These are phyloP conservation scores for Gobio occitaniae DNA, from an alignment of 2,797 vertebrate genomes.

Conservation along the genomic window DNA sequence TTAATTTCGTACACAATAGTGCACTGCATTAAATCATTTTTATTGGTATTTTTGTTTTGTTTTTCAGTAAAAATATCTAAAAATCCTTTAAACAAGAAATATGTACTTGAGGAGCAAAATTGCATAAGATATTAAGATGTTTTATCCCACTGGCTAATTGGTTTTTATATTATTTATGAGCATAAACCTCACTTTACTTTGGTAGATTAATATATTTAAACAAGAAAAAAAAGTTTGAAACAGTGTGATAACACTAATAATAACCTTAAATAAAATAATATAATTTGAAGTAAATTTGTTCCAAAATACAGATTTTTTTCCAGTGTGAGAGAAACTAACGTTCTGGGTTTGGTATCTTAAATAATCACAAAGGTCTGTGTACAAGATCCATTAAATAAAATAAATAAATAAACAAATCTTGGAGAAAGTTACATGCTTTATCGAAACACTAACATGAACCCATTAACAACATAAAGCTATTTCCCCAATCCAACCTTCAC, in stretches of 20 bases:
- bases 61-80: not conserved
- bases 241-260: not conserved
- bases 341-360: not conserved
- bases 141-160: not conserved
- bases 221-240: not conserved
- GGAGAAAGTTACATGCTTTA: not conserved
- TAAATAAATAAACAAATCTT: not conserved
- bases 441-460: not conserved
- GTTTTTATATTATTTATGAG: not conserved
- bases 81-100: not conserved
- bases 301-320: not conserved
- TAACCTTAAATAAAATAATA: not conserved
- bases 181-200: not conserved
- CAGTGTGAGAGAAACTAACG: not conserved
- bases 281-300: not conserved
- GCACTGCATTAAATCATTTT: not conserved
- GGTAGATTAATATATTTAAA: not conserved
- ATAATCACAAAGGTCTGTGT: not conserved
- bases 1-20: not conserved
- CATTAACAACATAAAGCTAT: not conserved
- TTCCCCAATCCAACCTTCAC: not conserved
- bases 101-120: not conserved
- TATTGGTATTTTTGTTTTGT: not conserved
- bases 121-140: not conserved
- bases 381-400: not conserved